A percentile compares a stretch with the other conserved stretches of the same genome.
Conservation (phyloP, 2,113 vertebrate genomes). For the Zeus faber region DNA sequence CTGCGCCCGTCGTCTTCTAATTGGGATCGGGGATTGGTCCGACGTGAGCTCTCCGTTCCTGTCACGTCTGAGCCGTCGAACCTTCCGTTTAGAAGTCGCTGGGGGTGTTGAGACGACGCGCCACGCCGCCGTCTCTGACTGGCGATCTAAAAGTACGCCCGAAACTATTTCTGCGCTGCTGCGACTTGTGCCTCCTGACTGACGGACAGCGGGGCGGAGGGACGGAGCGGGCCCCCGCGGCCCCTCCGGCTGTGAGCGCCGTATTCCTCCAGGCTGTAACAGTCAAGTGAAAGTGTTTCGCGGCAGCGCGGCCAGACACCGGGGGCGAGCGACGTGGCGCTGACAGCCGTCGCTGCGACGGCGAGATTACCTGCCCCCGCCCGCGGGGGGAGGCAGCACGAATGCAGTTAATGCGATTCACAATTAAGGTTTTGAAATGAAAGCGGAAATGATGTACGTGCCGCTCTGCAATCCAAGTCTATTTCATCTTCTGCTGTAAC, state of each 20-base stretch:
- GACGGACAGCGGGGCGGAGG: background rate
- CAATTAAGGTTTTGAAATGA: background rate
- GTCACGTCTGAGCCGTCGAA: too few relatives aligned
- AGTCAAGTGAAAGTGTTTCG: conserved; percentile 66
- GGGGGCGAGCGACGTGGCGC: conserved; percentile 26
- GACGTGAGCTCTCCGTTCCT: too few relatives aligned
- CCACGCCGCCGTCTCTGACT: too few relatives aligned
- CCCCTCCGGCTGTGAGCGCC: conserved; percentile 29
- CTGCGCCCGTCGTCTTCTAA: too few relatives aligned
- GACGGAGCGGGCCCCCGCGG: too few relatives aligned
- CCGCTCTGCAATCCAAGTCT: background rate
- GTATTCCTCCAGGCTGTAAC: conserved; percentile 51
- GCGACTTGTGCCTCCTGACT: too few relatives aligned
- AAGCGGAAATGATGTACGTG: background rate
- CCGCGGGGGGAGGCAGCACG: conserved; percentile 17
- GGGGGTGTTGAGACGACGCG: too few relatives aligned
- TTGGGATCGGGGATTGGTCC: too few relatives aligned
- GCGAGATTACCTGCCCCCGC: conserved; percentile 41
- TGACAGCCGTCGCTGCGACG: conserved; percentile 43
- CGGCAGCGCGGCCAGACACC: conserved; percentile 32
- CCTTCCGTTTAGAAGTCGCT: too few relatives aligned
- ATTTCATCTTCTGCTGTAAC: too few relatives aligned
- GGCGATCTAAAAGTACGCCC: too few relatives aligned
- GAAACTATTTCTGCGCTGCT: too few relatives aligned
- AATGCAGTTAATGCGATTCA: background rate